Evolutionary conservation across 2,797 vertebrate species (phyloP).

Genomic region (Micrastur ruficollis): DNA sequence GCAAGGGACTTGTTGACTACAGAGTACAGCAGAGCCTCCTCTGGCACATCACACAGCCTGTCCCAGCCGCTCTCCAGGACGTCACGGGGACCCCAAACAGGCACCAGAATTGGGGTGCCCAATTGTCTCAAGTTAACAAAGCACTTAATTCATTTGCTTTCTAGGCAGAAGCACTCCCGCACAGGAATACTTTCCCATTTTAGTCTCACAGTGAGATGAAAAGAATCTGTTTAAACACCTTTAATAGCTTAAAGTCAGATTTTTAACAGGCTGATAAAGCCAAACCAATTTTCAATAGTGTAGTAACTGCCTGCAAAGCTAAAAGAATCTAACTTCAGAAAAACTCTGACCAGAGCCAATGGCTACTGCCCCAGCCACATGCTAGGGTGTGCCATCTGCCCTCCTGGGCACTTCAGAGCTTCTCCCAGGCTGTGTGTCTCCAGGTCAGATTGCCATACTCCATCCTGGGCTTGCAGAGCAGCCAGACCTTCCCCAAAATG

Average conservation of each 20-base stretch:
- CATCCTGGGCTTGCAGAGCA: not conserved
- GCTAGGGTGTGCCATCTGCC: not conserved
- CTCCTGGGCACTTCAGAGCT: not conserved
- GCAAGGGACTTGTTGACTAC: not conserved
- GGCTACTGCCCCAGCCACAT: fast-evolving
- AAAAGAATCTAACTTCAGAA: not conserved
- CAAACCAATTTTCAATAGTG: not conserved
- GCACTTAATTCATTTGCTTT: not conserved
- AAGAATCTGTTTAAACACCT: not conserved
- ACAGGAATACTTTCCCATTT: not conserved
- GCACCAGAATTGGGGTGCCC: fast-evolving
- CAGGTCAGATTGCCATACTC: not conserved
- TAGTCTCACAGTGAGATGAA: not conserved
- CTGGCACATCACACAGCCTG: fast-evolving
- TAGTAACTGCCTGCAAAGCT: not conserved
- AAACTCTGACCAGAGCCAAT: not conserved
- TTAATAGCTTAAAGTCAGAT: not conserved
- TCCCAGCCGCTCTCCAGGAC: fast-evolving
- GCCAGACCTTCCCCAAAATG: not conserved
- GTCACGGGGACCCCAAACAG: fast-evolving
- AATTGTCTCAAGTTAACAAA: not conserved
- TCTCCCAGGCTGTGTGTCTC: not conserved
- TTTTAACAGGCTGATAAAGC: not conserved
- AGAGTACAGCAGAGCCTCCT: not conserved
- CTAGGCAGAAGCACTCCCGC: not conserved